Evolutionary conservation across 2,888 invertebrate species (phyloP), one percentile per base, ranked within the genome.

Genomic region (Antheraea assamensis): DNA sequence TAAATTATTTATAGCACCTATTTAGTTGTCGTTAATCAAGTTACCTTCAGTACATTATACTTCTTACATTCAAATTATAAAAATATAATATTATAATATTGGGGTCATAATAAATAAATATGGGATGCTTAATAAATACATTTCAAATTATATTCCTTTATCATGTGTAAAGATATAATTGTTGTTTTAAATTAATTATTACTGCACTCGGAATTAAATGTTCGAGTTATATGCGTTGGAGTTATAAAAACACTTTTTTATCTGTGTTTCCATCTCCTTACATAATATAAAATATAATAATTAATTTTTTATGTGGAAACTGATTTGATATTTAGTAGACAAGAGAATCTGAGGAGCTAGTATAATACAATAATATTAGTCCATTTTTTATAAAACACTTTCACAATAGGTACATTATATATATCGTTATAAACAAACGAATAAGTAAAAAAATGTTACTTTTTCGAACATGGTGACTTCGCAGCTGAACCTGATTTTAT

Each of bases 391-490:
- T 21, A 3, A 21, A 52, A 21, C 21, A 52, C 19, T 52, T 52
- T 52, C 0, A 30, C 61, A 64, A 30, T 13, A 61, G 2, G 13
- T 58, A 42, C 5, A 30, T 64, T 3, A 64, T 64, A 13, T 27
- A 3, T 64, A 64, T 15, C 4, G 15, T 30, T 64, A 27, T 64
- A 27, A 30, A 17, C 5, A 35, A 31, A 66, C 8, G 19, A 30
- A 5, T 31, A 31, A 3, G 30, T 10, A n/a, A 10, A 35, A 10
- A 0, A 35, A 3, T 10, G n/a, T 68, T n/a, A 35, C 24, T 68
- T 68, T 13, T 68, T 31, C 24, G 35, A 21, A 35, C 68, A 68
- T 35, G 35, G 74, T 70, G 77, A 24, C 73, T 74, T 68, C 52
- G 58, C 42, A n/a, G 64, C 7, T 27, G 58, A 1, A n/a, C 73